These are phyloP conservation scores for Doris montereyensis DNA, from an alignment of 2,888 invertebrate species.

Conservation along the genomic window DNA sequence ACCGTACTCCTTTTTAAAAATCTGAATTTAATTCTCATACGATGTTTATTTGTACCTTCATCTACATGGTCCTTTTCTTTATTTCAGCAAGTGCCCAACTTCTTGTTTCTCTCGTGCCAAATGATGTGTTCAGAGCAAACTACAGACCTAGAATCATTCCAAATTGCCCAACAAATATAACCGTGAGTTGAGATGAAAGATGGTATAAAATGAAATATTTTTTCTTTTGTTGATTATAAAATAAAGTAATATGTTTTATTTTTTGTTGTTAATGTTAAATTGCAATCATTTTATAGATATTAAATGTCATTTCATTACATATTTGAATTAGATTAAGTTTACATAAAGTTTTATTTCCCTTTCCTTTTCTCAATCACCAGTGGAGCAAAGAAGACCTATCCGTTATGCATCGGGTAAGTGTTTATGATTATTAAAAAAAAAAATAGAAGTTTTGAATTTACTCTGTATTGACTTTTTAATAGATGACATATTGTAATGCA, in stretches of 20 bases:
- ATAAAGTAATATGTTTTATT: too few species aligned
- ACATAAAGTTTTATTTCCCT: too few species aligned
- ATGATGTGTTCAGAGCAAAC: constrained; percentile 66
- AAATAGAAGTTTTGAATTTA: too few species aligned
- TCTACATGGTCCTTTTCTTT: constrained; percentile 27
- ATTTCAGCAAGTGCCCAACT: constrained; percentile 87
- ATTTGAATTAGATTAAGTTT: too few species aligned
- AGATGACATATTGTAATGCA: too few species aligned
- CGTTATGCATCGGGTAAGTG: constrained; percentile 42
- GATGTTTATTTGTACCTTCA: neutral
- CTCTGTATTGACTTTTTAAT: too few species aligned
- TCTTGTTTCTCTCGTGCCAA: constrained; percentile 91
- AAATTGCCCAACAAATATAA: constrained; percentile 27
- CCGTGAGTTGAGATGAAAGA: constrained; percentile 23
- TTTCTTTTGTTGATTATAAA: too few species aligned
- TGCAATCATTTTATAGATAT: neutral
- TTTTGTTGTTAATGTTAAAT: too few species aligned
- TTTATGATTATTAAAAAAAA: too few species aligned
- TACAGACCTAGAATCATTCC: constrained; percentile 32
- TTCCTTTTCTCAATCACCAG: constrained; percentile 31
- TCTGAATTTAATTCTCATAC: too few species aligned
- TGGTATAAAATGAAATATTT: too few species aligned
- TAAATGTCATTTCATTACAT: neutral
- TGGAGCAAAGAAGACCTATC: constrained; percentile 39
- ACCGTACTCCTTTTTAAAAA: too few species aligned